Conservation (phyloP, 2,888 invertebrate genomes). For the Lasioglossum malachurum region DNA sequence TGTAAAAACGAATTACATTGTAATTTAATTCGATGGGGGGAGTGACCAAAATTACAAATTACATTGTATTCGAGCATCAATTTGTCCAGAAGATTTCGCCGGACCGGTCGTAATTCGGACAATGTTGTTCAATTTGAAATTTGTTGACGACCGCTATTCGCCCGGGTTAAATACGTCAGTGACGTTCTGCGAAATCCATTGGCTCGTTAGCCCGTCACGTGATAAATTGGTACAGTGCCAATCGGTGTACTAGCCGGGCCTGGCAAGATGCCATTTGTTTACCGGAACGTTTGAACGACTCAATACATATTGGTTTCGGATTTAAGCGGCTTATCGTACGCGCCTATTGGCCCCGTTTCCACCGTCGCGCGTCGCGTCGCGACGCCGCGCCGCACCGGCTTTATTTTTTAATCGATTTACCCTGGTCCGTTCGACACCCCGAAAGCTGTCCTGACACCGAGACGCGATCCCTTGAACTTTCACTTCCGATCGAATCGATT, state of each 20-base stretch:
- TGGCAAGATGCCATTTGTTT: constrained; percentile 60
- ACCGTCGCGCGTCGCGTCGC: neutral
- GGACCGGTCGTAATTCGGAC: neutral
- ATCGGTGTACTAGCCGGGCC: constrained; percentile 34
- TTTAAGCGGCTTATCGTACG: constrained; percentile 20
- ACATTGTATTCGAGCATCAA: neutral
- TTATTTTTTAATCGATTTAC: constrained; percentile 16
- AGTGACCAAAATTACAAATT: too few species aligned
- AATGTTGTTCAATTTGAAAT: constrained; percentile 33
- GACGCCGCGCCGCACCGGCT: too few species aligned
- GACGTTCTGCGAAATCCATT: constrained; percentile 63
- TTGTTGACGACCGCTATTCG: constrained; percentile 61
- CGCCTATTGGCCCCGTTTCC: constrained; percentile 22
- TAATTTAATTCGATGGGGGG: too few species aligned
- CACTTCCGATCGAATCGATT: constrained; percentile 9
- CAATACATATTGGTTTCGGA: constrained; percentile 50
- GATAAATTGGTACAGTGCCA: constrained; percentile 60
- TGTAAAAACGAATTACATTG: too few species aligned
- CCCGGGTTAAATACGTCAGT: constrained; percentile 62
- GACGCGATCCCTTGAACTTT: constrained; percentile 17
- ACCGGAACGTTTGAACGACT: constrained; percentile 54
- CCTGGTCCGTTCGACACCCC: neutral
- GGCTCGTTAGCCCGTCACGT: constrained; percentile 62
- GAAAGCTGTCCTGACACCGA: neutral
- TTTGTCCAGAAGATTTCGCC: neutral